Percentiles rank a stretch among this genome's conserved stretches.
These are phyloP conservation scores for Alectura lathami DNA, from an alignment of 2,113 vertebrate genomes.

Conservation along the genomic window DNA sequence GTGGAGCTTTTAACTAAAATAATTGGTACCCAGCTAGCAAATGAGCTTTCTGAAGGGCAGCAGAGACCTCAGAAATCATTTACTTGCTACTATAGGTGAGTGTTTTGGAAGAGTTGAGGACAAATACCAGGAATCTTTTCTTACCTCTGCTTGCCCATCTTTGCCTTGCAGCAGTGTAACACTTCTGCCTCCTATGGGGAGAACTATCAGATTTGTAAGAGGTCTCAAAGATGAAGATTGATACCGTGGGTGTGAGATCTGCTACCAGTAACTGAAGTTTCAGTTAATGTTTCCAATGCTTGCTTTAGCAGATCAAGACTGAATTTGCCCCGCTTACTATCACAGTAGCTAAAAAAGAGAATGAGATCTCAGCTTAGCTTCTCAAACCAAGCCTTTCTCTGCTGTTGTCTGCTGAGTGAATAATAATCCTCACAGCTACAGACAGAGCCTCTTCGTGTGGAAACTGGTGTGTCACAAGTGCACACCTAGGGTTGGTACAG, in stretches of 20 bases:
- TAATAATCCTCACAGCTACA: constrained; percentile 5
- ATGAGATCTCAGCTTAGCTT: neutral
- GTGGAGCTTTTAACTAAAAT: neutral
- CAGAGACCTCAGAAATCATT: neutral
- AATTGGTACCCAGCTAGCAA: neutral
- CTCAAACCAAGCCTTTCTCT: neutral
- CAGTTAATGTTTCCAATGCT: neutral
- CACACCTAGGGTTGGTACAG: neutral
- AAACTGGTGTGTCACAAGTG: neutral
- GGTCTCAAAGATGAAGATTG: neutral
- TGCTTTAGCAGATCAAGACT: neutral
- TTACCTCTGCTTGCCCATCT: neutral
- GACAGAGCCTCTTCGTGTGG: neutral
- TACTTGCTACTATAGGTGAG: neutral
- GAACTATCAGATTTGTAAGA: neutral
- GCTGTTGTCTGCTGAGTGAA: neutral
- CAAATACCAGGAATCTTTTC: neutral
- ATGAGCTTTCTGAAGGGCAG: neutral
- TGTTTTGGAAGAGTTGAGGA: neutral
- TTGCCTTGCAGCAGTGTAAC: neutral
- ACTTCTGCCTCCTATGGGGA: neutral
- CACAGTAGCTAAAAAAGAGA: neutral
- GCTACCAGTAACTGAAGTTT: neutral
- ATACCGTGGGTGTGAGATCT: neutral
- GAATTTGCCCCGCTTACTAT: neutral